Conservation (phyloP, 2,113 vertebrate genomes). For the Ciconia boyciana region DNA sequence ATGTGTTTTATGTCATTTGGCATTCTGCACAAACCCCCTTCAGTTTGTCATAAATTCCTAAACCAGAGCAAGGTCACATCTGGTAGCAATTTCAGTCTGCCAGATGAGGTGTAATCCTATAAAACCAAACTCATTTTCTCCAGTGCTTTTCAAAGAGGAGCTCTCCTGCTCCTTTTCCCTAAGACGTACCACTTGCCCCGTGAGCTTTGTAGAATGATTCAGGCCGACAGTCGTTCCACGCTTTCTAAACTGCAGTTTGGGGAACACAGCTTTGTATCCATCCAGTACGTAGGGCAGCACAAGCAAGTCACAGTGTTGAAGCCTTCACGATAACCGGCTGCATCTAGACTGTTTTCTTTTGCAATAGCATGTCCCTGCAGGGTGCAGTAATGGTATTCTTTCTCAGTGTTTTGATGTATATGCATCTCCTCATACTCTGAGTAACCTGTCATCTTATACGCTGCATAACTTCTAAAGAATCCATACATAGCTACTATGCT, state of each 20-base stretch:
- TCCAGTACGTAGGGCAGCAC: not conserved
- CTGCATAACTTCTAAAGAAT: not conserved
- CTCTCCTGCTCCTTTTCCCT: not conserved
- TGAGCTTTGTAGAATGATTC: not conserved
- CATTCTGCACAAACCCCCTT: not conserved
- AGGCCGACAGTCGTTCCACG: not conserved
- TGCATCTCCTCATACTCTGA: not conserved
- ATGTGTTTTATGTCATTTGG: constrained; percentile 54
- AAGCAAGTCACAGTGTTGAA: not conserved
- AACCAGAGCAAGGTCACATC: constrained; percentile 51
- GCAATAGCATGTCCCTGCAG: not conserved
- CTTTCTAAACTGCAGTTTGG: not conserved
- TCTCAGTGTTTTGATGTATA: not conserved
- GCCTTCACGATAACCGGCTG: not conserved
- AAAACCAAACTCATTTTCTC: constrained; percentile 27
- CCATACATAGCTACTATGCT: rapidly evolving
- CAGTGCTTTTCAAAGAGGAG: not conserved
- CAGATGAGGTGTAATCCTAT: constrained; percentile 35
- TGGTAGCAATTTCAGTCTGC: constrained; percentile 48
- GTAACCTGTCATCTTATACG: not conserved
- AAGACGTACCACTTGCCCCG: not conserved
- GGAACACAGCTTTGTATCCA: not conserved
- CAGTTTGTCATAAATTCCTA: constrained; percentile 39
- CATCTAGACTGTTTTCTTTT: rapidly evolving
- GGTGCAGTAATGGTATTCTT: not conserved